These are phyloP conservation scores for Diglossa cyanea DNA, from an alignment of 2,797 vertebrate genomes.

Conservation along the genomic window DNA sequence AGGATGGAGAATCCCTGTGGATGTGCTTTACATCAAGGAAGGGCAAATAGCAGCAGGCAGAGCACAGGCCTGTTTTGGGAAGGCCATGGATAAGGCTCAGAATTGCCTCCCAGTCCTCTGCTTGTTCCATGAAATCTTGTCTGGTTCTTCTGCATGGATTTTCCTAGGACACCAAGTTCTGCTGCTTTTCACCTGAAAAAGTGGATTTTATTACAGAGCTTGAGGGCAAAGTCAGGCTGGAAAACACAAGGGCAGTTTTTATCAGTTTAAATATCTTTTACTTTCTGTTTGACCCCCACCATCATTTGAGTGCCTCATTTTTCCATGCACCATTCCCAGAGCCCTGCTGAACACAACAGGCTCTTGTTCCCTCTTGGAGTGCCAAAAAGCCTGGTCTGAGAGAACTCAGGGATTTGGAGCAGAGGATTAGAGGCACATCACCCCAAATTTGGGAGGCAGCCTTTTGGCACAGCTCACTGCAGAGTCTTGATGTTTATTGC, in stretches of 20 bases:
- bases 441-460: not conserved
- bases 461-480: not conserved
- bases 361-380: fast-evolving
- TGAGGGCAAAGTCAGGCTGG: not conserved
- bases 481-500: not conserved
- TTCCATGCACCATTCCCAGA: not conserved
- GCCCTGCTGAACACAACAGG: not conserved
- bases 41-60: not conserved
- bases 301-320: not conserved
- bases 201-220: not conserved
- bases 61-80: not conserved
- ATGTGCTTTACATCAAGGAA: not conserved
- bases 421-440: not conserved
- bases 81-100: not conserved
- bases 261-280: not conserved
- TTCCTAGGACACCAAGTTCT: not conserved
- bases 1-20: not conserved
- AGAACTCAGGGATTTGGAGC: not conserved
- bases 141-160: not conserved
- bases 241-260: not conserved
- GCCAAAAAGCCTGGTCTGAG: not conserved
- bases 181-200: not conserved
- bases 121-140: not conserved
- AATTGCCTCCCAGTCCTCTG: not conserved
- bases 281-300: not conserved